phyloP scores from a whole-genome alignment of 53 echinoderm and acorn worm species.

The Arbacia lixula region DNA sequence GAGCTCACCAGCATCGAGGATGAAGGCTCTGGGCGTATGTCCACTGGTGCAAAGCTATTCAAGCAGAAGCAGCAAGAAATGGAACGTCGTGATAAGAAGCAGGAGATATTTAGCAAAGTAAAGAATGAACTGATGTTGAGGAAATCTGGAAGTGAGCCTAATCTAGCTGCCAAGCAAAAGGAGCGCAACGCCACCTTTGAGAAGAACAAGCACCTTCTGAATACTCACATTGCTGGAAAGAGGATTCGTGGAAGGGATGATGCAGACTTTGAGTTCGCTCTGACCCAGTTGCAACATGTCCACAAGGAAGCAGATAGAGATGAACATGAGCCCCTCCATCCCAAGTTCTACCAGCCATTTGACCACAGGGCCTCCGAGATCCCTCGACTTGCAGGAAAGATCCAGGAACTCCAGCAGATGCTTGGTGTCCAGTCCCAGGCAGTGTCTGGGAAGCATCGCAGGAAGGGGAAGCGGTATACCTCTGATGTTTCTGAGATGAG shows the following conservation, averaged over 20 bases:
- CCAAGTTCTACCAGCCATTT: conserved; percentile 61
- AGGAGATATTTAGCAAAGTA: conserved; percentile 39
- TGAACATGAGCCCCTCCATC: conserved; percentile 64
- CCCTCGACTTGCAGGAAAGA: conserved; percentile 58
- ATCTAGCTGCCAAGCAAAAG: conserved; percentile 16
- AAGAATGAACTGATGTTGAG: conserved; percentile 2
- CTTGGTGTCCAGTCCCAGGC: conserved; percentile 46
- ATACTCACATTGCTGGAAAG: conserved; percentile 41
- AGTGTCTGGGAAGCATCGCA: conserved; percentile 66
- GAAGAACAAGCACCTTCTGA: not conserved
- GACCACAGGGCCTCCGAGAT: conserved; percentile 72
- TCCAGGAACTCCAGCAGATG: conserved; percentile 12
- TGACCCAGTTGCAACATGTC: conserved; percentile 73
- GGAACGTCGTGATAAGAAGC: conserved; percentile 54
- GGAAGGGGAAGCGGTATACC: conserved; percentile 73
- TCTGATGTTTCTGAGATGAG: conserved; percentile 68
- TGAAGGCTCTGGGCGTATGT: conserved; percentile 11
- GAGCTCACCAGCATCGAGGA: not conserved
- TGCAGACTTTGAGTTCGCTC: conserved; percentile 75
- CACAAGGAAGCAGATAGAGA: conserved; percentile 72
- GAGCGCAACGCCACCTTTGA: conserved; percentile 7
- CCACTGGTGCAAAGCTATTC: conserved; percentile 67
- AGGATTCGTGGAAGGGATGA: conserved; percentile 50
- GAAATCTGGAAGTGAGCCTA: conserved; percentile 28
- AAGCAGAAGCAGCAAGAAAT: conserved; percentile 67